Percentiles rank a stretch among this genome's conserved stretches.
Conservation (phyloP, 1,140 invertebrate species). For the Macrocentrus cingulum region DNA sequence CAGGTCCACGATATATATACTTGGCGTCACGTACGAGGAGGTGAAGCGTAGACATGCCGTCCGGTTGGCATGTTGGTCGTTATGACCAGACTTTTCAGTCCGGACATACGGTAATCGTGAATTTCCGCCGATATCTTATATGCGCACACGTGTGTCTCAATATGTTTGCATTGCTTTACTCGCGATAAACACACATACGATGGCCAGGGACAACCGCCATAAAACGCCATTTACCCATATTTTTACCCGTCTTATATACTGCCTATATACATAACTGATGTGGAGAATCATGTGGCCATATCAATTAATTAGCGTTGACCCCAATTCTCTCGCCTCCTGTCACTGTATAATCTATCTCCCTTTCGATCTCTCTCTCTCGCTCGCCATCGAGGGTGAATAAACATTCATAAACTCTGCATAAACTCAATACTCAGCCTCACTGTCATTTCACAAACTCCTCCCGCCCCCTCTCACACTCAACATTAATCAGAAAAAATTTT, state of each 20-base stretch:
- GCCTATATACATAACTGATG: no score
- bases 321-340: constrained; percentile 17
- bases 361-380: no score
- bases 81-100: constrained; percentile 29
- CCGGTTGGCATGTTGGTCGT: constrained; percentile 54
- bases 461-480: no score
- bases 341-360: constrained; percentile 22
- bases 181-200: not conserved
- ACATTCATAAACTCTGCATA: no score
- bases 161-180: not conserved
- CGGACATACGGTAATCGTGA: constrained; percentile 54
- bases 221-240: no score
- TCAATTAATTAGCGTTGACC: constrained; percentile 26
- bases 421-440: no score
- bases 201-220: no score
- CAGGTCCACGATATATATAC: constrained; percentile 8
- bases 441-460: no score
- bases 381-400: not conserved
- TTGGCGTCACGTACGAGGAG: constrained; percentile 28
- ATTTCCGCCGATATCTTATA: constrained; percentile 48
- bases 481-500: no score
- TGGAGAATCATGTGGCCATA: not conserved
- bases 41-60: constrained; percentile 58
- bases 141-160: not conserved
- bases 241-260: no score